These are phyloP conservation scores for Drosophila aldrichi DNA, from an alignment of 2,888 invertebrate species.

Conservation along the genomic window DNA sequence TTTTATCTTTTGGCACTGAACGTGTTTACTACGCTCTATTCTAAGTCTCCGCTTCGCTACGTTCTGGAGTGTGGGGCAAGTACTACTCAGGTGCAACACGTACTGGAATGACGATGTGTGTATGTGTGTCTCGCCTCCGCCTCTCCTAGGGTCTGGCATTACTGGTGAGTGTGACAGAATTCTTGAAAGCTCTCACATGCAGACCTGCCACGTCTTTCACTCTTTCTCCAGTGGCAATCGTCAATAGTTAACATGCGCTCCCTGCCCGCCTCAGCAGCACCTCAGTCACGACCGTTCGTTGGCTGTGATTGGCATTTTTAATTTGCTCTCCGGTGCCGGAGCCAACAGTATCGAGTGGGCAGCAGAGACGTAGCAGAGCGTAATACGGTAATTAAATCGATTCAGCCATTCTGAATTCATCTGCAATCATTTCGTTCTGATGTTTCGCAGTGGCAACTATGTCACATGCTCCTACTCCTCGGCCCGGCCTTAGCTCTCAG, in stretches of 20 bases:
- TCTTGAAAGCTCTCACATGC: conserved; percentile 37
- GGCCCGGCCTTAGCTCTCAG: neutral
- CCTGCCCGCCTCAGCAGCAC: neutral
- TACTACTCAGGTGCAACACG: conserved; percentile 49
- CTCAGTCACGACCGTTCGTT: conserved; percentile 39
- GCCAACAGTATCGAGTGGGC: conserved; percentile 11
- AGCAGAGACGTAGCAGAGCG: conserved; percentile 21
- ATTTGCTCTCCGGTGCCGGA: conserved; percentile 39
- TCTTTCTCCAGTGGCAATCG: conserved; percentile 32
- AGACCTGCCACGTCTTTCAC: conserved; percentile 42
- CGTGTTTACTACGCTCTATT: conserved; percentile 43
- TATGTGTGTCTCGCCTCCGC: neutral
- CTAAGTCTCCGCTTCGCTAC: neutral
- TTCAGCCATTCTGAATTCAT: conserved; percentile 45
- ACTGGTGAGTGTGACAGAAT: conserved; percentile 38
- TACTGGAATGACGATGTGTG: conserved; percentile 28
- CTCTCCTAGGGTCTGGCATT: neutral
- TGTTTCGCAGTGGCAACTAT: neutral
- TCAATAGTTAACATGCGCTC: conserved; percentile 39
- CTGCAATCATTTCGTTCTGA: conserved; percentile 12
- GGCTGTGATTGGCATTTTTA: conserved; percentile 67
- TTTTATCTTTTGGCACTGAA: conserved; percentile 59
- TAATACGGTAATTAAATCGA: conserved; percentile 50
- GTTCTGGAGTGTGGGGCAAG: conserved; percentile 12
- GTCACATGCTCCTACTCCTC: neutral